Base-by-base conservation (phyloP, 2,113 vertebrate genomes). In the Silurus meridionalis region DNA sequence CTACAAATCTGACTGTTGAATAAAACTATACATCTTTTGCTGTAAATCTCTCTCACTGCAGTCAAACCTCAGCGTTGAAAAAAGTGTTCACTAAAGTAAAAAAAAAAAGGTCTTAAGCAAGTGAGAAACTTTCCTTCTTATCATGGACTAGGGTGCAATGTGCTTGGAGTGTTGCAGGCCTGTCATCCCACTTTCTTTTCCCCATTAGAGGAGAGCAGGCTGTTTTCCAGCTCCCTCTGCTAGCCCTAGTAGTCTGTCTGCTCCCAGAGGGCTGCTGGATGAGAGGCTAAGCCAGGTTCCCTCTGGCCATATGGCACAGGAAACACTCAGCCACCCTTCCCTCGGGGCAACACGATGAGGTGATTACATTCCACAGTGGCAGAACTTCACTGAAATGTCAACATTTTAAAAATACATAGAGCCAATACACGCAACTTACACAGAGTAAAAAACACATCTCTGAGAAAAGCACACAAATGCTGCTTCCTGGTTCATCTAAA, bases 301-400 rank as follows among this genome's bases (percentile, higher is more conserved):
- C 88, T 88, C 87, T 85, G 58, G 83, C 92, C 90, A 90, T 89
- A 74, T 82, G 91, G 90, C 91, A 91, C 89, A 91, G 87, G 86
- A 89, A 88, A 85, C 90, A 85, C 88, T 89, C 89, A 89, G 92
- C 91, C 90, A 90, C 84, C 85, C 74, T 80, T 85, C 82, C 84
- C 86, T 82, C 25, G 86, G 89, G 86, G 77, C 61, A 28, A 28
- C 77, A 53, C 81, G 58, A 80, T 83, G 69, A 85, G 85, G 91
- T 91, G 91, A 94, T 93, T 94, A 93, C 88, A 92, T 91, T 91
- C 87, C 69, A 83, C n/a, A 21, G 69, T 82, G 80, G 74, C 60
- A 88, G 64, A 85, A 79, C 64, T 64, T 84, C 21, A 83, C 71
- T 52, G 17, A 63, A 87, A 84, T 88, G 64, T 86, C 50, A 83